Percentiles rank a stretch among this genome's conserved stretches.
phyloP scores from a whole-genome alignment of 2,113 vertebrate genomes.

The Varanus komodoensis region DNA sequence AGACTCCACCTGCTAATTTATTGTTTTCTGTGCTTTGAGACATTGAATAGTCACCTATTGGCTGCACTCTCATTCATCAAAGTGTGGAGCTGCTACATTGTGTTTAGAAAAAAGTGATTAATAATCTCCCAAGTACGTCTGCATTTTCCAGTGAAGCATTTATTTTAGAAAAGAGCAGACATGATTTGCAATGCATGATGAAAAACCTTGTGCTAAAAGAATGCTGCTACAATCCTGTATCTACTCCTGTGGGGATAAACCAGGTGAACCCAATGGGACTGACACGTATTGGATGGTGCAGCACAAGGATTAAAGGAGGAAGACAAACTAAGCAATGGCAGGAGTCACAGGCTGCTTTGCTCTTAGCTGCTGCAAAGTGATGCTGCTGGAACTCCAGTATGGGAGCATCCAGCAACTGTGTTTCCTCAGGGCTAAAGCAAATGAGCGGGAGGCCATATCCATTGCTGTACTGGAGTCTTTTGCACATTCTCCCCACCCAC shows the following conservation, averaged over 20 bases:
- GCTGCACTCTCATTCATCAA: constrained; percentile 30
- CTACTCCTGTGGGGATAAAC: too few species aligned
- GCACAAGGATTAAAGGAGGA: neutral
- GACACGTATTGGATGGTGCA: too few species aligned
- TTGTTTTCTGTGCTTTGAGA: constrained; percentile 23
- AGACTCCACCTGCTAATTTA: constrained; percentile 37
- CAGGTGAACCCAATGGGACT: too few species aligned
- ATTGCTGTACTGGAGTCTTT: neutral
- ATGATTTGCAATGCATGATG: neutral
- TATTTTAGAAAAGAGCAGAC: neutral
- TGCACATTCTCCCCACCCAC: neutral
- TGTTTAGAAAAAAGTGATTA: constrained; percentile 29
- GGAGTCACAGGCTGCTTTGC: neutral
- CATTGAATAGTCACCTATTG: constrained; percentile 27
- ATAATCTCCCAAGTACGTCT: neutral
- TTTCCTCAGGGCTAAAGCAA: neutral
- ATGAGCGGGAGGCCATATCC: neutral
- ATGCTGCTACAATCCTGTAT: too few species aligned
- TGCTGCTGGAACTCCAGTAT: neutral
- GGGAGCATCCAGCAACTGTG: neutral
- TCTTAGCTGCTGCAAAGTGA: neutral
- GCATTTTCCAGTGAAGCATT: neutral
- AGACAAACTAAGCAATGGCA: neutral
- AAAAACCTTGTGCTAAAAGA: neutral
- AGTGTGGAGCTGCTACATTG: neutral